These are phyloP conservation scores for Podarcis raffonei DNA, from an alignment of 2,113 vertebrate genomes.

Conservation along the genomic window DNA sequence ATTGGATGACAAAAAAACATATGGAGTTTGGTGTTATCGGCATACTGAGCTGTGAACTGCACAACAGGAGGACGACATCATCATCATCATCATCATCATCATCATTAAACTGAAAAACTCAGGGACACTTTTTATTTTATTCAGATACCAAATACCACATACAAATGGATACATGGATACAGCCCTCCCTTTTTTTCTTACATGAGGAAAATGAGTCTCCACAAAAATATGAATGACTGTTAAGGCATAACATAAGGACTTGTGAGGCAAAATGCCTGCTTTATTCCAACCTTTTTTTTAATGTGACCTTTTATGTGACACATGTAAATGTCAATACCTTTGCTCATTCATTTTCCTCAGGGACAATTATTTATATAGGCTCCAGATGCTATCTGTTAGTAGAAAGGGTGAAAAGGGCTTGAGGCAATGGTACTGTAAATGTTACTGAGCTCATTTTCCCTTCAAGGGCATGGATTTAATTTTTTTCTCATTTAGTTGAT, in stretches of 20 bases:
- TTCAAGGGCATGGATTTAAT: conserved; percentile 51
- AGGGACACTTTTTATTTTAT: background rate
- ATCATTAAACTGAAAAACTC: background rate
- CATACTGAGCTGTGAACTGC: background rate
- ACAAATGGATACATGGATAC: background rate
- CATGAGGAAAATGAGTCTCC: background rate
- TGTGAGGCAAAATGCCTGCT: background rate
- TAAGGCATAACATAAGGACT: background rate
- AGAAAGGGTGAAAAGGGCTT: conserved; percentile 44
- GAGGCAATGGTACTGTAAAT: conserved; percentile 46
- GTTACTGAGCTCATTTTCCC: conserved; percentile 56
- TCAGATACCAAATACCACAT: background rate
- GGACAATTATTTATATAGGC: conserved; percentile 53
- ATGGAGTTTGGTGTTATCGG: background rate
- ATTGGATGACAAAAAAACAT: background rate
- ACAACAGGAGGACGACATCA: background rate
- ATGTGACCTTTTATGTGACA: conserved; percentile 38
- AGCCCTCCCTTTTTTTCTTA: background rate
- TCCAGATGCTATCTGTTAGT: conserved; percentile 45
- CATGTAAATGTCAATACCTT: conserved; percentile 34
- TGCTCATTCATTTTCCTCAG: conserved; percentile 35
- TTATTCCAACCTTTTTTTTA: conserved; percentile 38
- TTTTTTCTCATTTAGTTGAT: conserved; percentile 52
- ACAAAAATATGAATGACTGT: background rate
- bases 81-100: no score